Evolutionary conservation across 2,113 vertebrate species (phyloP), one percentile per base, ranked within the genome.

Genomic region (Dunckerocampus dactyliophorus): DNA sequence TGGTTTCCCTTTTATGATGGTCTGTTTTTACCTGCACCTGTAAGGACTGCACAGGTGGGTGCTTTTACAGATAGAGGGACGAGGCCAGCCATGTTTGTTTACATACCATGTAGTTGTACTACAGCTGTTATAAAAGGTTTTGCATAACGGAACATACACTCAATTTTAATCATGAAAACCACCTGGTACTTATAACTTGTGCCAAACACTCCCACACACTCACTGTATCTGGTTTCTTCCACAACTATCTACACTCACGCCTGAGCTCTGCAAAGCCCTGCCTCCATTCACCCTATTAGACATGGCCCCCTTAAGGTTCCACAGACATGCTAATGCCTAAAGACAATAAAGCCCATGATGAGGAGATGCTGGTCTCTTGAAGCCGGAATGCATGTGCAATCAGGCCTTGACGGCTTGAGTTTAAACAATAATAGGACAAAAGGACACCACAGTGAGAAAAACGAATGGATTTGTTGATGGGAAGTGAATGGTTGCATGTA

Each of bases 381-480:
- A 82, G 71, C 65, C 55, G 54, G 67, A 58, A 53, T 47, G 49
- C 72, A 56, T 62, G 63, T 58, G 75, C 73, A 86, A 86, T 85
- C 81, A 80, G 63, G 62, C 76, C 48, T 57, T 48, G n/a, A 70
- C 1, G 75, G 66, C 24, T 80, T 81, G 64, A 46, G 56, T 70
- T 83, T 83, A 85, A 82, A 81, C 69, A 81, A 70, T 69, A 79
- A 85, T 81, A 82, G 80, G 67, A 74, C 69, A 80, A 76, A 80
- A 37, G 72, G 80, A 80, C 69, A 69, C 3, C 22, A 69, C 3
- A 28, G 39, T 43, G 73, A 24, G 52, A 45, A 61, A 70, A 74
- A 76, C 49, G 31, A 54, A 73, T 71, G 52, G 65, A 60, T 34
- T 56, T 17, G 39, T 62, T n/a, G 28, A 71, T 74, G 57, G 42